Percentiles rank a stretch among this genome's conserved stretches.
These are phyloP conservation scores for Cataglyphis albicans DNA, from an alignment of 2,888 invertebrate species.

Conservation along the genomic window DNA sequence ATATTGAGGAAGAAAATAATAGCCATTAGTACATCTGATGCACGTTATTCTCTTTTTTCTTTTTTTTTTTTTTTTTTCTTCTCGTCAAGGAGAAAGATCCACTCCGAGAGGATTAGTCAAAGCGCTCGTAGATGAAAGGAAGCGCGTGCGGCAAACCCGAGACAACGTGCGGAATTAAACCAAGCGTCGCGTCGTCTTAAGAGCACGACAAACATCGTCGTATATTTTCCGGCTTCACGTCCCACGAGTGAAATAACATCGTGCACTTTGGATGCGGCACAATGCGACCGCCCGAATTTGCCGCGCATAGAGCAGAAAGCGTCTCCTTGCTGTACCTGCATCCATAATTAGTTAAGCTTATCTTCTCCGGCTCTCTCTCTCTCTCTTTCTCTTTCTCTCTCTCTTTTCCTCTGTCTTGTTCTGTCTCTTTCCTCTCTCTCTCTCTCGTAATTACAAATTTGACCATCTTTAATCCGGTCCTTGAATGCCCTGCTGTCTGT, in stretches of 20 bases:
- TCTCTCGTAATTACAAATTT: not conserved
- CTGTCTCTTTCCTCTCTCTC: too few species aligned
- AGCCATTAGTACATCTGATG: slow-evolving; percentile 67
- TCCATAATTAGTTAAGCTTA: slow-evolving; percentile 51
- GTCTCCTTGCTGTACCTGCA: slow-evolving; percentile 25
- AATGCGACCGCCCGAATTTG: slow-evolving; percentile 38
- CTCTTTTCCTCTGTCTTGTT: too few species aligned
- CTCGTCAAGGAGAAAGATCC: not conserved
- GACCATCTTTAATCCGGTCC: slow-evolving; percentile 5
- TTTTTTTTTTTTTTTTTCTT: not conserved
- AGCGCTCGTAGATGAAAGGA: slow-evolving; percentile 6
- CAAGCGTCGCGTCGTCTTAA: slow-evolving; percentile 34
- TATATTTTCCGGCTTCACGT: not conserved
- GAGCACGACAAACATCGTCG: slow-evolving; percentile 39
- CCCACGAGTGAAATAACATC: slow-evolving; percentile 41
- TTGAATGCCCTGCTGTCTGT: not conserved
- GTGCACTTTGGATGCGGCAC: slow-evolving; percentile 11
- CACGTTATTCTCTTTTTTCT: not conserved
- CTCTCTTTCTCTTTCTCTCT: not conserved
- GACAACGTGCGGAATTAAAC: not conserved
- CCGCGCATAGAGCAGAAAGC: not conserved
- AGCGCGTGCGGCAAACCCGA: slow-evolving; percentile 7
- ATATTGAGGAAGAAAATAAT: slow-evolving; percentile 70
- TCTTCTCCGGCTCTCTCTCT: not conserved
- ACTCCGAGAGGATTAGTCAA: slow-evolving; percentile 11